Evolutionary conservation across 2,797 vertebrate species (phyloP).

Genomic region (Anguilla pacifica): DNA sequence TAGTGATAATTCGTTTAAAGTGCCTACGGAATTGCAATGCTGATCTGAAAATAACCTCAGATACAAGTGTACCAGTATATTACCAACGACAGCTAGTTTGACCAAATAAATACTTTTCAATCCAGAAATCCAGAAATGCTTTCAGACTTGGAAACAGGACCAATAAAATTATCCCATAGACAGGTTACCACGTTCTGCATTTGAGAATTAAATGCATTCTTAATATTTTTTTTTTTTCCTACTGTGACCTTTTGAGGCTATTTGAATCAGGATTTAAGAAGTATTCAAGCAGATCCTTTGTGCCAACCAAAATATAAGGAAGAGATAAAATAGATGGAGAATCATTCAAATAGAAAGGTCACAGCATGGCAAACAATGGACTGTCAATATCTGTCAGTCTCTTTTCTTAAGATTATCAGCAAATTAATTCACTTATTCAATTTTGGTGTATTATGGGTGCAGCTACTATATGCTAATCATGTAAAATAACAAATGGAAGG

Average conservation of each 20-base stretch:
- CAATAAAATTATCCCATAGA: not conserved
- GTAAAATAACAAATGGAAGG: not conserved
- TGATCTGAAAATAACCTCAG: not conserved
- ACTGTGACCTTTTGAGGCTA: conserved; percentile 28
- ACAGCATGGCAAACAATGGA: conserved; percentile 23
- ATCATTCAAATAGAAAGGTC: conserved; percentile 38
- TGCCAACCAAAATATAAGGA: conserved; percentile 30
- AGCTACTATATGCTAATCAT: not conserved
- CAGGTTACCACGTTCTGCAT: not conserved
- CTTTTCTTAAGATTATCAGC: conserved; percentile 21
- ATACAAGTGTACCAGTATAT: not conserved
- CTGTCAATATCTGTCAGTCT: conserved; percentile 25
- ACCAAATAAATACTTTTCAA: not conserved
- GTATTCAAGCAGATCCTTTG: conserved; percentile 33
- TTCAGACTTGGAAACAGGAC: not conserved
- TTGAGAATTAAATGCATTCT: conserved; percentile 27
- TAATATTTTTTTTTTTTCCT: conserved; percentile 8
- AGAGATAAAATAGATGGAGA: conserved; percentile 6
- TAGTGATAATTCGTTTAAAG: not conserved
- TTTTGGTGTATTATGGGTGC: not conserved
- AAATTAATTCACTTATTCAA: conserved; percentile 30
- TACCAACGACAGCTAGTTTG: not conserved
- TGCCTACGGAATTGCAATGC: not conserved
- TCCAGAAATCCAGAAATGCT: not conserved
- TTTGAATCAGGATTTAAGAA: conserved; percentile 32